Base-by-base conservation (phyloP, 2,797 vertebrate species). In the Myioborus melanocephalus region DNA sequence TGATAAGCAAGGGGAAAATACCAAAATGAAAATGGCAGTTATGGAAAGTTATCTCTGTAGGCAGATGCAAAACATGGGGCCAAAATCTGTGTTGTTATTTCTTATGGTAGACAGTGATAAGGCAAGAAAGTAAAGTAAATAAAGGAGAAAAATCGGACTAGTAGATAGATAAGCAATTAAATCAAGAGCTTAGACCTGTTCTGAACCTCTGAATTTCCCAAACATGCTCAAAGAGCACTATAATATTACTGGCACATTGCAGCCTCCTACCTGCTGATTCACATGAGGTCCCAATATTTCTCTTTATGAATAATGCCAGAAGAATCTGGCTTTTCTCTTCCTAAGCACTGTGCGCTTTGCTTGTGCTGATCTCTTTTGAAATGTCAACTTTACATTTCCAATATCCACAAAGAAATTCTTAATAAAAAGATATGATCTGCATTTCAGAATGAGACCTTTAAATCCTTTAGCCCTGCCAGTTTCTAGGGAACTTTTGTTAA, bases 351-450 rank as follows among this genome's bases (percentile, higher is more conserved):
- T 82, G 27, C 77, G 66, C 59, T 94, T 88, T 88, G 47, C 83
- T 73, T 83, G 79, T 3, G 3, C 59, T 79, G 66, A 83, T 93
- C 47, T 84, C 79, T 83, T 70, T 57, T 66, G 85, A 96, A 97
- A 97, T 96, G 95, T 82, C 94, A 97, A 73, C 92, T 96, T 93
- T 90, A 84, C 91, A 93, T 94, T 95, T 95, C 68, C 95, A 97
- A 94, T 96, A 93, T 60, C 77, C 93, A 72, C 46, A 77, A 94
- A 93, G 83, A 95, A 91, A 94, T 94, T 94, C 83, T 87, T 94
- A 94, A 94, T 96, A 95, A 96, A 96, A 95, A 95, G 87, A 95
- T 96, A 96, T 1, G 19, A 94, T 94, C 86, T 94, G 78, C 78
- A 79, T 88, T 94, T 92, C 88, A 84, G 81, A 96, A 91, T 8